Percentiles rank a stretch among this genome's conserved stretches.
phyloP scores from a whole-genome alignment of 2,888 invertebrate genomes.

The Eupithecia inturbata region DNA sequence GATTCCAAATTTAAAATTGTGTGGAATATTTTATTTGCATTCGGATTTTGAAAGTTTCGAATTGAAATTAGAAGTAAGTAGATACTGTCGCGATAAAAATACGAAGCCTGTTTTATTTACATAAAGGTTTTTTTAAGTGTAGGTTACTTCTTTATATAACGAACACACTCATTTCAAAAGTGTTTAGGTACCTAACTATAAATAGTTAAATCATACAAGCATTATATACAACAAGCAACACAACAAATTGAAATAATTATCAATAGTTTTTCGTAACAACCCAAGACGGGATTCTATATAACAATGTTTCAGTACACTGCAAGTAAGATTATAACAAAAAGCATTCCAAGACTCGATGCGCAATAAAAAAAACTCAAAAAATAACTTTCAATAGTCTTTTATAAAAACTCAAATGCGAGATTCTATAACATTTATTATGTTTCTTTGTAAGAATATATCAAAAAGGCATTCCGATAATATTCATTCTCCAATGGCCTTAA shows the following conservation, averaged over 20 bases:
- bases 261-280: no score
- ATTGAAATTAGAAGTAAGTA: neutral
- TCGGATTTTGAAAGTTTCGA: conserved; percentile 12
- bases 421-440: conserved; percentile 2
- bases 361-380: neutral
- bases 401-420: neutral
- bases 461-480: conserved; percentile 24
- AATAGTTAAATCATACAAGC: no score
- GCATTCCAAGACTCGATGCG: neutral
- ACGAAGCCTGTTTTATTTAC: neutral
- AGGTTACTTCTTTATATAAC: no score
- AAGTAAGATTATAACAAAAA: neutral
- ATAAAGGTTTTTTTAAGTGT: neutral
- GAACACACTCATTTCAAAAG: neutral
- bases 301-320: neutral
- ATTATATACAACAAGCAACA: no score
- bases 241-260: no score
- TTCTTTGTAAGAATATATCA: conserved; percentile 15
- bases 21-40: conserved; percentile 25
- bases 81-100: neutral
- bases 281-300: no score
- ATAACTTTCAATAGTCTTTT: neutral
- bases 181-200: neutral
- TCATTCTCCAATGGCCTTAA: conserved; percentile 28
- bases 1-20: conserved; percentile 35